Percentiles rank a stretch among this genome's conserved stretches.
Conservation (phyloP, 2,888 invertebrate species). For the Herminia tarsipennalis region DNA sequence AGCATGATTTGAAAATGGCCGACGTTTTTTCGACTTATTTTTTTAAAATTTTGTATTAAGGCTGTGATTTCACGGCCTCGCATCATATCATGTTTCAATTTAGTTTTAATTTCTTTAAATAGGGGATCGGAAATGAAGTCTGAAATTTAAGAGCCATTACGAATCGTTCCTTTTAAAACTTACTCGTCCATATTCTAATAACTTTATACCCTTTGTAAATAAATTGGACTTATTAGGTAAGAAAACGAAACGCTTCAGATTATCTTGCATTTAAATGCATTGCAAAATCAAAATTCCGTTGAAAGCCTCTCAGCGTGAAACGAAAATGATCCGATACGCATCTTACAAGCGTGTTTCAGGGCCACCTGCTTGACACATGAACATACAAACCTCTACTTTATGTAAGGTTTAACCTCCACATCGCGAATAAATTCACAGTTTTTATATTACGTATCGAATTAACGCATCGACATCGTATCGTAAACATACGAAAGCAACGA, state of each 20-base stretch:
- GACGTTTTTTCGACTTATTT: constrained; percentile 45
- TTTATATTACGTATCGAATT: constrained; percentile 76
- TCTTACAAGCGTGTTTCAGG: constrained; percentile 62
- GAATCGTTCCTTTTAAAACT: constrained; percentile 33
- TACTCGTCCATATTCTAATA: constrained; percentile 49
- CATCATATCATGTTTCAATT: constrained; percentile 54
- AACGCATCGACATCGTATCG: constrained; percentile 53
- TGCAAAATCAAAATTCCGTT: constrained; percentile 60
- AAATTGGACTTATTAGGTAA: constrained; percentile 49
- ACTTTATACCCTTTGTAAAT: constrained; percentile 59
- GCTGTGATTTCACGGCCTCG: constrained; percentile 46
- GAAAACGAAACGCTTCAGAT: constrained; percentile 48
- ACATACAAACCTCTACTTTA: constrained; percentile 71
- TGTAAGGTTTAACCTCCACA: constrained; percentile 59
- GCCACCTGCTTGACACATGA: constrained; percentile 72
- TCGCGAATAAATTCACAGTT: constrained; percentile 73
- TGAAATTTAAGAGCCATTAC: constrained; percentile 39
- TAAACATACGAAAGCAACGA: constrained; percentile 53
- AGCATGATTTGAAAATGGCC: constrained; percentile 73
- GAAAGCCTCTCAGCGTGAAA: constrained; percentile 70
- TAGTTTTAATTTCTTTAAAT: constrained; percentile 44
- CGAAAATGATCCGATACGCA: constrained; percentile 62
- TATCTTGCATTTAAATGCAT: constrained; percentile 72
- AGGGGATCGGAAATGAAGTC: constrained; percentile 37
- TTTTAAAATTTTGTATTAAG: constrained; percentile 34